These are phyloP conservation scores for Diplazon laetatorius DNA, from an alignment of 2,888 invertebrate genomes.

Conservation along the genomic window DNA sequence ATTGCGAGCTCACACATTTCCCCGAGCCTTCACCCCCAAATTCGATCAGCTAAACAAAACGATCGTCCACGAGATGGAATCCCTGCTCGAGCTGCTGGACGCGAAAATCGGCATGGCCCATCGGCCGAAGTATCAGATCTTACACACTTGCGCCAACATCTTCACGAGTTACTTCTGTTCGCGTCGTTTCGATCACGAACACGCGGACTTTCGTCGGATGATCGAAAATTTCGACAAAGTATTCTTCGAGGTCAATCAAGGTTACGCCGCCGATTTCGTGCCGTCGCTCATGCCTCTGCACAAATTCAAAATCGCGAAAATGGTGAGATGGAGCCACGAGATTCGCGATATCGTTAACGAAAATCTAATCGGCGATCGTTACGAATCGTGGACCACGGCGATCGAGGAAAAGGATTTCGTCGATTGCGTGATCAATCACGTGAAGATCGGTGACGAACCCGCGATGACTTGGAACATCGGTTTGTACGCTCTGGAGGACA, in stretches of 20 bases:
- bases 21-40: slow-evolving; percentile 84
- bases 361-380: slow-evolving; percentile 83
- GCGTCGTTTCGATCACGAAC: slow-evolving; percentile 82
- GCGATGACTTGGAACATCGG: slow-evolving; percentile 84
- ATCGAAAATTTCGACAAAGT: slow-evolving; percentile 86
- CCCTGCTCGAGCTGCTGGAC: slow-evolving; percentile 76
- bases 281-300: slow-evolving; percentile 86
- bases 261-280: slow-evolving; percentile 87
- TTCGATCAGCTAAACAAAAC: slow-evolving; percentile 84
- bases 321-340: slow-evolving; percentile 83
- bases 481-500: slow-evolving; percentile 84
- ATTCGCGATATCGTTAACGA: slow-evolving; percentile 84
- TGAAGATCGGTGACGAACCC: slow-evolving; percentile 81
- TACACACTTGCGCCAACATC: slow-evolving; percentile 85
- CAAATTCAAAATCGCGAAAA: slow-evolving; percentile 82
- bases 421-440: slow-evolving; percentile 85
- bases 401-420: slow-evolving; percentile 84
- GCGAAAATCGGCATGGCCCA: slow-evolving; percentile 72
- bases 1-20: slow-evolving; percentile 85
- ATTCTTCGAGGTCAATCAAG: slow-evolving; percentile 88
- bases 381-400: slow-evolving; percentile 76
- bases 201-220: slow-evolving; percentile 83
- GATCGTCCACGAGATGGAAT: slow-evolving; percentile 81
- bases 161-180: slow-evolving; percentile 86
- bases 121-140: slow-evolving; percentile 83